phyloP scores from a whole-genome alignment of 1,140 invertebrate genomes.

The Trichonephila clavipes region DNA sequence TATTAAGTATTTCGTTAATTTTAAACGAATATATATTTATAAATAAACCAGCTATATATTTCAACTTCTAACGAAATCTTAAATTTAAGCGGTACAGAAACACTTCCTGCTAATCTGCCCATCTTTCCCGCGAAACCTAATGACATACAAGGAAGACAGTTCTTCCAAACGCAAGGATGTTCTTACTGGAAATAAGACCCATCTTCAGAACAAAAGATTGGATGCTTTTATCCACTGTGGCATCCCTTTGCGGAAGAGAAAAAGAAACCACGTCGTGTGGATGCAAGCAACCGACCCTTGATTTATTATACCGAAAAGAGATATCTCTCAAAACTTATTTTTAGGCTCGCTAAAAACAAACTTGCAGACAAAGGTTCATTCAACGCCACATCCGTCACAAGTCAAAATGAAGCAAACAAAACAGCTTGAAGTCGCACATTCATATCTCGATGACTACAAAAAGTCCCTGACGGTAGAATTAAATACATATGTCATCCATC shows the following conservation, averaged over 20 bases:
- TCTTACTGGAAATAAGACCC: neutral
- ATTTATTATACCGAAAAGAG: conserved; percentile 23
- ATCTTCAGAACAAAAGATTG: neutral
- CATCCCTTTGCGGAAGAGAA: neutral
- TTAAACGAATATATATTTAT: too few species aligned
- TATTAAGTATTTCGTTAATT: too few species aligned
- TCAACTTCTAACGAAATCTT: too few species aligned
- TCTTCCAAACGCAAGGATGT: neutral
- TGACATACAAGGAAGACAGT: neutral
- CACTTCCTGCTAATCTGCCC: too few species aligned
- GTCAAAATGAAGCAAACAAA: neutral
- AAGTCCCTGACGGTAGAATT: neutral
- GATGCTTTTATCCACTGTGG: neutral
- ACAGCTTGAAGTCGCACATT: neutral
- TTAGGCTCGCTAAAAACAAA: neutral
- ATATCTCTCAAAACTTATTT: neutral
- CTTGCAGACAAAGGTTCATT: conserved; percentile 22
- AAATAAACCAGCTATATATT: too few species aligned
- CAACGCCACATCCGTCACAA: neutral
- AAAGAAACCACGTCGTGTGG: neutral
- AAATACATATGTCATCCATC: conserved; percentile 39
- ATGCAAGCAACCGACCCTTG: neutral
- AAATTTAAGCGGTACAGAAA: too few species aligned
- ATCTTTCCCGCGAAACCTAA: too few species aligned
- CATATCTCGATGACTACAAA: neutral